Base-by-base conservation (phyloP, 2,797 vertebrate species). In the Sebastes trivittatus region DNA sequence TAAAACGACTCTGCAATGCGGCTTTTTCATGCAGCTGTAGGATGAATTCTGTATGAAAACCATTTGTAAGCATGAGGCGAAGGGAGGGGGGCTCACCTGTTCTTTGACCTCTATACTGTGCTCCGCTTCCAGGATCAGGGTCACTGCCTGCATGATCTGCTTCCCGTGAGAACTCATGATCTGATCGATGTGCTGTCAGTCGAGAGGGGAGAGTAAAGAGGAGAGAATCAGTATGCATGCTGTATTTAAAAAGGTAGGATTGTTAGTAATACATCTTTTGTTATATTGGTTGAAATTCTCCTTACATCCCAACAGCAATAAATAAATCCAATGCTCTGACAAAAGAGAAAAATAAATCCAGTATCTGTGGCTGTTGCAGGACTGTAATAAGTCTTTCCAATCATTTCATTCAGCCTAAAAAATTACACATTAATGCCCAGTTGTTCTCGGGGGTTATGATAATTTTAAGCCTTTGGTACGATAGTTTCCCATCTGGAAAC, bases 151-250 rank as follows among this genome's bases (percentile, higher is more conserved):
- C 98, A 99, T 98, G 93, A 99, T 98, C 94, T 99, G 98, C 93
- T 98, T 99, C 86, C 98, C 98, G n/a, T 99, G 97, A 80, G 97
- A 98, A 87, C 96, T 98, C 98, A 99, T 99, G 94, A 99, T 98
- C 95, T 99, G 98, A 94, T 99, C 98, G 93, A 99, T 99, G 91
- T 99, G 98, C 98, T 99, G 96, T 91, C 52, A 58, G 20, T 4
- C 29, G n/a, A 16, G n/a, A 25, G 34, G 6, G 36, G 30, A 64
- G 22, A 25, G 8, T 2, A 75, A 80, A 32, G 22, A 22, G 30
- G 6, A 61, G 18, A 27, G 11, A 36, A 32, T 89, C 59, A 71
- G 55, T 56, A 46, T 32, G 64, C 11, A n/a, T 23, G 56, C 1
- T 22, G 9, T 4, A 16, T 25, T 46, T 14, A 25, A 46, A 42